Conservation (phyloP, 2,113 vertebrate species). For the Mormyrus iriodes region DNA sequence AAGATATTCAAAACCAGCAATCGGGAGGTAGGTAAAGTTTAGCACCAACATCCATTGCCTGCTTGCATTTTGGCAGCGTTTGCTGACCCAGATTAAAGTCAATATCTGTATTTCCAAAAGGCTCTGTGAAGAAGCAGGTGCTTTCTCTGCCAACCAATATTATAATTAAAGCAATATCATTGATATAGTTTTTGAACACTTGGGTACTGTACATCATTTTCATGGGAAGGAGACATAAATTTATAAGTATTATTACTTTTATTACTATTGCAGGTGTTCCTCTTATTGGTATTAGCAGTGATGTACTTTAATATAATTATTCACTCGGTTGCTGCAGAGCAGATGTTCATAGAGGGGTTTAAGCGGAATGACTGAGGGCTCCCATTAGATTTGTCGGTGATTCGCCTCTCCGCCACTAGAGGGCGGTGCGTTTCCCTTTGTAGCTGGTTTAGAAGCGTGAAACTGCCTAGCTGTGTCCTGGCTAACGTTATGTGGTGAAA, state of each 20-base stretch:
- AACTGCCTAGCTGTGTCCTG: not conserved
- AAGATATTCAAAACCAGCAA: not conserved
- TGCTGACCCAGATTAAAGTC: not conserved
- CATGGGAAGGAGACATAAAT: not conserved
- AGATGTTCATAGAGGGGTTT: not conserved
- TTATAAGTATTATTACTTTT: not conserved
- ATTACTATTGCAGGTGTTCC: not conserved
- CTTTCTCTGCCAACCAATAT: not conserved
- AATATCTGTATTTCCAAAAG: conserved; percentile 4
- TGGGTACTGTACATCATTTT: not conserved
- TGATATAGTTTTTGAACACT: not conserved
- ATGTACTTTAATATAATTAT: not conserved
- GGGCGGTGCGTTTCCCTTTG: not conserved
- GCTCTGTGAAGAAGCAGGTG: not conserved
- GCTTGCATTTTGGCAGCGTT: not conserved
- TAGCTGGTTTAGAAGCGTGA: not conserved
- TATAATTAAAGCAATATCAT: not conserved
- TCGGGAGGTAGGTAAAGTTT: not conserved
- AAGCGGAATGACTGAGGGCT: not conserved
- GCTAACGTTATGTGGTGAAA: not conserved
- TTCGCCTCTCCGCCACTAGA: not conserved
- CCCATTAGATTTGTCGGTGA: not conserved
- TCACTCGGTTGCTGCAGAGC: not conserved
- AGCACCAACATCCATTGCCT: not conserved
- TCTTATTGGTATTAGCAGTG: not conserved